phyloP scores from a whole-genome alignment of 2,888 invertebrate species.

The Tholera decimalis region DNA sequence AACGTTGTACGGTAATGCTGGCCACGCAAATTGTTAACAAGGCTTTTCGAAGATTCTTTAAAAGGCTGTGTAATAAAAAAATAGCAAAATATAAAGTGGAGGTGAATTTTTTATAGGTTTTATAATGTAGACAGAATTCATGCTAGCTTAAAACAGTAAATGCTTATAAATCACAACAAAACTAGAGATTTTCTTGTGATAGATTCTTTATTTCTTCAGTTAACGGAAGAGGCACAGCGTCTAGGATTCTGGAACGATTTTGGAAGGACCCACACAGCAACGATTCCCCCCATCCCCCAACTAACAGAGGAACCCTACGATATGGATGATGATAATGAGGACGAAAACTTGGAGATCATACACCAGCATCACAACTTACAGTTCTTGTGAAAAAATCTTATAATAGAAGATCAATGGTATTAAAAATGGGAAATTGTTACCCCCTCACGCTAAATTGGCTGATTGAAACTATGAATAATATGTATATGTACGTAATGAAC shows the following conservation, averaged over 20 bases:
- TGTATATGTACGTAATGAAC: too few relatives aligned
- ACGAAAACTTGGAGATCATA: slow-evolving; percentile 70
- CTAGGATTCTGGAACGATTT: slow-evolving; percentile 71
- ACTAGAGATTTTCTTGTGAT: not conserved
- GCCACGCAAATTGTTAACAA: too few relatives aligned
- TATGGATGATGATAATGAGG: slow-evolving; percentile 66
- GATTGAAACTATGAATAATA: too few relatives aligned
- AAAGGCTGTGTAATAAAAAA: too few relatives aligned
- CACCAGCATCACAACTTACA: slow-evolving; percentile 47
- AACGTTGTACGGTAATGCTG: too few relatives aligned
- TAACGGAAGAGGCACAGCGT: slow-evolving; percentile 70
- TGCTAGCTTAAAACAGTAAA: too few relatives aligned
- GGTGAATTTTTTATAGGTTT: too few relatives aligned
- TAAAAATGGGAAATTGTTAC: not conserved
- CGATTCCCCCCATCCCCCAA: slow-evolving; percentile 15
- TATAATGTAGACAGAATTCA: too few relatives aligned
- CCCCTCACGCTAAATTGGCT: too few relatives aligned
- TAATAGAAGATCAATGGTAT: not conserved
- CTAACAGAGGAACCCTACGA: not conserved
- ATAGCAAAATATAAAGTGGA: too few relatives aligned
- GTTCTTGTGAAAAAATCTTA: slow-evolving; percentile 45
- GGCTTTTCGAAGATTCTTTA: too few relatives aligned
- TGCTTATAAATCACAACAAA: too few relatives aligned
- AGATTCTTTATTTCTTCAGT: slow-evolving; percentile 59
- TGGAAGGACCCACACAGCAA: slow-evolving; percentile 69